phyloP scores from a whole-genome alignment of 2,797 vertebrate genomes.

The Gymnoscopelus braueri region DNA sequence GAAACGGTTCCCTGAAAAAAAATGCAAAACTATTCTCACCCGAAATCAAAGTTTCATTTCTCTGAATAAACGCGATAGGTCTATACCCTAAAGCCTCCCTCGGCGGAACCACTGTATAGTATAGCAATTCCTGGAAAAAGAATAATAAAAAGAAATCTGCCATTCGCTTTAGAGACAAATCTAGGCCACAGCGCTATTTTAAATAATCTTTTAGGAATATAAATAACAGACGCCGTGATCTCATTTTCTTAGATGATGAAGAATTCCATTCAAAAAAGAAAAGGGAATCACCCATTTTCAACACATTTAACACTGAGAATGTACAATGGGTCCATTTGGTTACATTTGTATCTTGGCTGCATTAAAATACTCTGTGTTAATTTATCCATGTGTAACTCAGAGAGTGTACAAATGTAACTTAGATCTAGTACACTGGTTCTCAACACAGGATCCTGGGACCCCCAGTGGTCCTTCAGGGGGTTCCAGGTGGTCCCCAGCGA shows the following conservation, averaged over 20 bases:
- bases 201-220: slow-evolving; percentile 17
- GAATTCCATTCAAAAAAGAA: not conserved
- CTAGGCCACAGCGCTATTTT: slow-evolving; percentile 16
- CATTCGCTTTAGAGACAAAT: slow-evolving; percentile 36
- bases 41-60: slow-evolving; percentile 59
- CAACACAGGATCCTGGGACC: too few species aligned
- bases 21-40: slow-evolving; percentile 41
- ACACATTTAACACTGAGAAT: too few species aligned
- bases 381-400: too few species aligned
- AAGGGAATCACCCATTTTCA: not conserved
- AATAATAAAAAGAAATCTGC: not conserved
- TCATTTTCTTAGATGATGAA: not conserved
- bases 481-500: too few species aligned
- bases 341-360: too few species aligned
- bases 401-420: too few species aligned
- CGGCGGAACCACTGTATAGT: slow-evolving; percentile 38
- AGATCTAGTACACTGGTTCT: too few species aligned
- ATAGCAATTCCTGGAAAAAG: not conserved
- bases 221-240: not conserved
- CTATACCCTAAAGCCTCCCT: slow-evolving; percentile 45
- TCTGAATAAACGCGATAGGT: slow-evolving; percentile 25
- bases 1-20: slow-evolving; percentile 40
- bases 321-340: too few species aligned
- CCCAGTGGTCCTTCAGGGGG: too few species aligned
- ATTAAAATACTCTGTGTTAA: too few species aligned